Conservation (phyloP, 2,797 vertebrate species). For the Cossypha niveicapilla region DNA sequence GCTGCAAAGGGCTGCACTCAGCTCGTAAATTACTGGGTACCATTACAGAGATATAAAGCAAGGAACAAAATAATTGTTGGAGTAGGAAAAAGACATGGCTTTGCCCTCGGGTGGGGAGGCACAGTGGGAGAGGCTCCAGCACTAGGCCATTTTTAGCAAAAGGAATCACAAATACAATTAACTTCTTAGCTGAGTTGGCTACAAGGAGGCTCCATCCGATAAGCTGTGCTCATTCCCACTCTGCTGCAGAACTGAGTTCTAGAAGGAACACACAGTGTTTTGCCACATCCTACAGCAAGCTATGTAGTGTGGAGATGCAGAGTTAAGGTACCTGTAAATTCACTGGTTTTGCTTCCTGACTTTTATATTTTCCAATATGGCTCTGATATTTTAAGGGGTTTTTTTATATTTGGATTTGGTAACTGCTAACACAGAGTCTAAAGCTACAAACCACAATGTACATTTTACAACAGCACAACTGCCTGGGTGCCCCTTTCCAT, state of each 20-base stretch:
- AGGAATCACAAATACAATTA: constrained; percentile 25
- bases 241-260: neutral
- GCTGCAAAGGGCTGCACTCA: constrained; percentile 16
- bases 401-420: neutral
- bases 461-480: neutral
- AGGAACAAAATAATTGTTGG: constrained; percentile 8
- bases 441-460: neutral
- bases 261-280: neutral
- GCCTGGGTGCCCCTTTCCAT: neutral
- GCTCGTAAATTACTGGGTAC: neutral
- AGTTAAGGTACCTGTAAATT: neutral
- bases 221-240: neutral
- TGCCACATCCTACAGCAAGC: neutral
- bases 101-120: neutral
- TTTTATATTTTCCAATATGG: neutral
- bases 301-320: neutral
- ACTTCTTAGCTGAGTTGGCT: constrained; percentile 10
- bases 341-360: neutral
- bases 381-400: neutral
- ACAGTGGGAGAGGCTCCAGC: neutral
- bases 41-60: neutral
- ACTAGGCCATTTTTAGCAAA: constrained; percentile 6
- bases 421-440: neutral
- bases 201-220: neutral
- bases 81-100: neutral